Percentiles rank a stretch among this genome's conserved stretches.
Conservation (phyloP, 2,113 vertebrate species). For the Cynocephalus volans region DNA sequence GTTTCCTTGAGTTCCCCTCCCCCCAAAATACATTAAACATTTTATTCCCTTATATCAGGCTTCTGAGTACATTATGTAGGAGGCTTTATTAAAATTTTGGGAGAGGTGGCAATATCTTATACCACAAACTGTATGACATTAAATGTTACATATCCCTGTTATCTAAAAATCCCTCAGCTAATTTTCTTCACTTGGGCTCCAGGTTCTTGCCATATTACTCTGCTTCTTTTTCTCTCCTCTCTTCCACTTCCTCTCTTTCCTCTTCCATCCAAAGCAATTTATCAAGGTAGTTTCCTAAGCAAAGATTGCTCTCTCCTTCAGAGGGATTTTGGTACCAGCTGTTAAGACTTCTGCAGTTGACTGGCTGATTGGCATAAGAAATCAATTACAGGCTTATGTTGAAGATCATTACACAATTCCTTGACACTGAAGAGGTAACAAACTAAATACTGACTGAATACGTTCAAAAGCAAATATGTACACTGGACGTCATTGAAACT, state of each 20-base stretch:
- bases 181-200: background rate
- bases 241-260: background rate
- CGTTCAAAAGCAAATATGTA: background rate
- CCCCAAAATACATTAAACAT: background rate
- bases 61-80: background rate
- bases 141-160: background rate
- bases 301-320: conserved; percentile 25
- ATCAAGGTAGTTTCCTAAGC: conserved; percentile 26
- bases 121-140: background rate
- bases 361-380: conserved; percentile 23
- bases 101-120: background rate
- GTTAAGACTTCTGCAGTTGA: conserved; percentile 36
- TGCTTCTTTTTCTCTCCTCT: background rate
- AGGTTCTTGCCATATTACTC: background rate
- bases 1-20: background rate
- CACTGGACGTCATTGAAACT: background rate
- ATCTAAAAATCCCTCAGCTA: conserved; percentile 38
- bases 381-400: conserved; percentile 41
- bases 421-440: background rate
- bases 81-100: background rate
- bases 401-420: conserved; percentile 35
- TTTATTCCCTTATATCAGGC: background rate
- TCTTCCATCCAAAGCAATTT: conserved; percentile 2
- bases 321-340: conserved; percentile 38
- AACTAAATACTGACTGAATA: conserved; percentile 16